phyloP scores from a whole-genome alignment of 2,888 invertebrate species.

The Tipula confusa region DNA sequence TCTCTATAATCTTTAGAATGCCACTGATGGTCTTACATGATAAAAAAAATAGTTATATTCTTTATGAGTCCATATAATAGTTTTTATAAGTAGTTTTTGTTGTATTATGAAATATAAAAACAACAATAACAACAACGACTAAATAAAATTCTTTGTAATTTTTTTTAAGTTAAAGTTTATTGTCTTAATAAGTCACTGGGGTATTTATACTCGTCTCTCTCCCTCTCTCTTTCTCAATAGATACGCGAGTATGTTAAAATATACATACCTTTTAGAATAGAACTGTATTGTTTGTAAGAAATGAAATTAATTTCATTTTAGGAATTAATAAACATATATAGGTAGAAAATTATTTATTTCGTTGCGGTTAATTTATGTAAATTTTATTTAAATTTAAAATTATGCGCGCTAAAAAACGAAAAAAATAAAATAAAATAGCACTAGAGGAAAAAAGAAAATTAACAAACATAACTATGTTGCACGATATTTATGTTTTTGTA shows the following conservation, averaged over 20 bases:
- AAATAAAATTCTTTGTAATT: not conserved
- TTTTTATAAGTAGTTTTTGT: not conserved
- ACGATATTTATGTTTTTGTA: conserved; percentile 20
- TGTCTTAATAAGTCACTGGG: conserved; percentile 3
- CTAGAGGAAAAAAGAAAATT: not conserved
- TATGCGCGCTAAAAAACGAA: too few species aligned
- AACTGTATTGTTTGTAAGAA: conserved; percentile 20
- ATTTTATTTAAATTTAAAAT: not conserved
- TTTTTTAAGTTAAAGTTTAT: not conserved
- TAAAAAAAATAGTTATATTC: not conserved
- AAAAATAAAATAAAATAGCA: not conserved
- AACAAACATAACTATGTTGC: not conserved
- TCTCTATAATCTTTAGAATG: conserved; percentile 4
- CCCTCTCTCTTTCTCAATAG: too few species aligned
- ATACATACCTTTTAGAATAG: not conserved
- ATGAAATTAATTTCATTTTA: not conserved
- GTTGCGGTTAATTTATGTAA: not conserved
- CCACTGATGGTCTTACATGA: conserved; percentile 12
- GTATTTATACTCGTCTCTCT: not conserved
- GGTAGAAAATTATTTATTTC: not conserved
- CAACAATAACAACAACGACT: not conserved
- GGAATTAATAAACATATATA: not conserved
- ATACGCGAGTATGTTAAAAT: too few species aligned
- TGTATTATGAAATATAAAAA: not conserved
- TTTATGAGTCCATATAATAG: not conserved